These are phyloP conservation scores for Rafetus swinhoei DNA, from an alignment of 2,113 vertebrate species.

Conservation along the genomic window DNA sequence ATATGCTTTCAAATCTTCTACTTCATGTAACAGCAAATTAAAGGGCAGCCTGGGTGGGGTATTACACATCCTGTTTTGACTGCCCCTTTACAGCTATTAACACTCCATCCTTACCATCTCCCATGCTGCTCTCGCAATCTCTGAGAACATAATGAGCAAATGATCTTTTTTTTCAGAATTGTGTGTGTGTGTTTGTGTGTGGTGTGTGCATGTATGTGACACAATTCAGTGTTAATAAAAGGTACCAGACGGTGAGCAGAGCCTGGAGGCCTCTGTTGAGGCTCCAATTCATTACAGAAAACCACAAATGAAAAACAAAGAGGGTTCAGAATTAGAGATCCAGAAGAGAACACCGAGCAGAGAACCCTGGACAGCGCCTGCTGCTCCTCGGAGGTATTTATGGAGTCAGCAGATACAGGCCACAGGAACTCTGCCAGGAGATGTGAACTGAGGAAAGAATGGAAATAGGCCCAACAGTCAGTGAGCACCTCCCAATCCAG, in stretches of 20 bases:
- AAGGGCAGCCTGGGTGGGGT: slow-evolving; percentile 70
- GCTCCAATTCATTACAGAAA: too few relatives aligned
- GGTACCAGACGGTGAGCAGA: background rate
- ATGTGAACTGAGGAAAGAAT: too few relatives aligned
- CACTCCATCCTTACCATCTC: background rate
- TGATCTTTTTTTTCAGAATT: background rate
- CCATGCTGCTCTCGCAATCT: background rate
- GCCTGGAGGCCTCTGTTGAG: background rate
- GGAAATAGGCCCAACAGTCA: too few relatives aligned
- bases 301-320: background rate
- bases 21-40: slow-evolving; percentile 73
- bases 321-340: background rate
- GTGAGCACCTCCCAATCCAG: too few relatives aligned
- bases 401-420: too few relatives aligned
- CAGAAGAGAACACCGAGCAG: too few relatives aligned
- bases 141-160: background rate
- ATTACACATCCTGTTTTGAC: slow-evolving; percentile 49
- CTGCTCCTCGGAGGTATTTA: too few relatives aligned
- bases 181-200: background rate
- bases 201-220: background rate
- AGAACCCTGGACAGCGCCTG: too few relatives aligned
- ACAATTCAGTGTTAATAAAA: background rate
- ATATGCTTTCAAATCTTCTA: slow-evolving; percentile 73
- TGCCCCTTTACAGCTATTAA: slow-evolving; percentile 60
- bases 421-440: too few relatives aligned